A percentile compares a stretch with the other conserved stretches of the same genome.
phyloP scores from a whole-genome alignment of 2,797 vertebrate genomes.

The Lithobates sylvaticus region DNA sequence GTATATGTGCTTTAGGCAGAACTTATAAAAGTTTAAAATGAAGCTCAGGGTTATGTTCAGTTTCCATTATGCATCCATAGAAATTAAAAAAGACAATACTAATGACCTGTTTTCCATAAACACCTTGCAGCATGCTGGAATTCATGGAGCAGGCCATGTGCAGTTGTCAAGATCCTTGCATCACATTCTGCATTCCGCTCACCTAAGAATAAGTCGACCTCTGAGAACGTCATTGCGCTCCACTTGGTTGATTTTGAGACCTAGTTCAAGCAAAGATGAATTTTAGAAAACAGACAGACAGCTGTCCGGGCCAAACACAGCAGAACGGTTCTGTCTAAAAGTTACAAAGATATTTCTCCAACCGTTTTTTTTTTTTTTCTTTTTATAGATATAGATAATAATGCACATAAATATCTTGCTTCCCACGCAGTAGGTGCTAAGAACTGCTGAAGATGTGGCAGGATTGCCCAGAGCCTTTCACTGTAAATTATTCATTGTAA shows the following conservation, averaged over 20 bases:
- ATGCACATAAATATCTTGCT: slow-evolving; percentile 8
- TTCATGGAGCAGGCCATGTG: background rate
- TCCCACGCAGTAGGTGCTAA: background rate
- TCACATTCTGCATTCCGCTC: slow-evolving; percentile 15
- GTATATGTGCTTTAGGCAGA: too few relatives aligned
- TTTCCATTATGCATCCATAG: too few relatives aligned
- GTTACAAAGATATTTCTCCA: background rate
- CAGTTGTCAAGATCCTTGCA: slow-evolving; percentile 26
- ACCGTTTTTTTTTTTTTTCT: background rate
- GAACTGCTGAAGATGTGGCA: background rate
- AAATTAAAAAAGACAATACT: background rate
- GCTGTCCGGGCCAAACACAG: slow-evolving; percentile 17
- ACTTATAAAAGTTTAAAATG: too few relatives aligned
- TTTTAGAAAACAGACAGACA: slow-evolving; percentile 36
- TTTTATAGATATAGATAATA: background rate
- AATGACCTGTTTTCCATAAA: background rate
- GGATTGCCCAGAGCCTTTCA: background rate
- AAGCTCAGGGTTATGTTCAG: too few relatives aligned
- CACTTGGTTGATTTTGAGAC: slow-evolving; percentile 40
- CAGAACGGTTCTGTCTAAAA: background rate
- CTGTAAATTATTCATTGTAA: slow-evolving; percentile 51
- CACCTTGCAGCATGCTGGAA: background rate
- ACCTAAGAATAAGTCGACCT: slow-evolving; percentile 45
- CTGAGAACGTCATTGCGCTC: slow-evolving; percentile 1
- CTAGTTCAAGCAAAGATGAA: slow-evolving; percentile 35